Evolutionary conservation across 2,113 vertebrate genomes (phyloP).

Genomic region (Chunga burmeisteri): DNA sequence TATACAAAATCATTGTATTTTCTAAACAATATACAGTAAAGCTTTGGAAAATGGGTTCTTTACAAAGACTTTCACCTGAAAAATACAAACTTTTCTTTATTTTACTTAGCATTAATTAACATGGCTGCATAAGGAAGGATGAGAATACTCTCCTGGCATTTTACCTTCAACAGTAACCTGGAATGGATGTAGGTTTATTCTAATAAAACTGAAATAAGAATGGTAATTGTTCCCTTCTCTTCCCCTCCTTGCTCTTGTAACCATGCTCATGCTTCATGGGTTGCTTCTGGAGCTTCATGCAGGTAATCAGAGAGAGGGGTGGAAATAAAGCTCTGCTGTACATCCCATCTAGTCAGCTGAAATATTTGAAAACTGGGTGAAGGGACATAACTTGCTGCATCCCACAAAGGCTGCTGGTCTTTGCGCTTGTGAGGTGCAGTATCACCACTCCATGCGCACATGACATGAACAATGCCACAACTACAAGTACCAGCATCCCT

Average conservation of each 20-base stretch:
- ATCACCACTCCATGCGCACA: background rate
- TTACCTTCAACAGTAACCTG: background rate
- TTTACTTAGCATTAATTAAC: background rate
- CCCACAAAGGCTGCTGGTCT: background rate
- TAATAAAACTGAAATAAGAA: background rate
- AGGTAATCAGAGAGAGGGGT: background rate
- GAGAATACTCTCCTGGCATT: background rate
- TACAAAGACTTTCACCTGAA: background rate
- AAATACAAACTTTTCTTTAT: background rate
- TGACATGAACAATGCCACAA: rapidly evolving
- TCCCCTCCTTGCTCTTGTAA: background rate
- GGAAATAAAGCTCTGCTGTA: background rate
- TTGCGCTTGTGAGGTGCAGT: background rate
- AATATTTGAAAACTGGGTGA: rapidly evolving
- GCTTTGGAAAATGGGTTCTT: background rate
- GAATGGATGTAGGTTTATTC: background rate
- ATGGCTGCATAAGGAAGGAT: background rate
- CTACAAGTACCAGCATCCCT: background rate
- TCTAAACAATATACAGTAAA: background rate
- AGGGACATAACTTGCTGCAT: background rate
- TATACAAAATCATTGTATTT: background rate
- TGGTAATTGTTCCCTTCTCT: background rate
- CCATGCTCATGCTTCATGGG: background rate
- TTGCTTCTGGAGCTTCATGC: background rate
- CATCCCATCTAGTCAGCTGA: background rate